Percentiles rank a stretch among this genome's conserved stretches.
Conservation (phyloP, 1,140 invertebrate species). For the Nomia melanderi region DNA sequence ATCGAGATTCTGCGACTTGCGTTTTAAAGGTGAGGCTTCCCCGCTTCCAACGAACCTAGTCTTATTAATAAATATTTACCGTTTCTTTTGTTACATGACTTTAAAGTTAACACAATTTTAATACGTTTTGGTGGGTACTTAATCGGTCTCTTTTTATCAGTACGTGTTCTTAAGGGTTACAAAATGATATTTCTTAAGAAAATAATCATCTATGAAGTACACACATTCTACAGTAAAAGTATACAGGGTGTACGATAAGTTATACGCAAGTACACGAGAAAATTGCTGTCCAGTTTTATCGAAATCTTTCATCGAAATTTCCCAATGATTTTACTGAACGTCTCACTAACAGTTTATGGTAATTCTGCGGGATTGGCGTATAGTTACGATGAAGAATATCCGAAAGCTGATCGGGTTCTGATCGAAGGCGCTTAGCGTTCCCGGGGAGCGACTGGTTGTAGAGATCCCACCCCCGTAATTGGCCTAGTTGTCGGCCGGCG, state of each 20-base stretch:
- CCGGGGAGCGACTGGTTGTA: neutral
- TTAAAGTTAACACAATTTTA: neutral
- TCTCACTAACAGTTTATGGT: no score
- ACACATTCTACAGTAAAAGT: no score
- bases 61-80: neutral
- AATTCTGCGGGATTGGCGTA: no score
- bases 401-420: neutral
- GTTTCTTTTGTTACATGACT: neutral
- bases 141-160: fast-evolving
- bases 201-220: no score
- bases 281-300: no score
- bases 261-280: no score
- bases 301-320: no score
- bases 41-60: neutral
- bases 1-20: neutral
- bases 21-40: neutral
- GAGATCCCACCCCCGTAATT: conserved; percentile 3
- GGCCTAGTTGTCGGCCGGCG: conserved; percentile 2
- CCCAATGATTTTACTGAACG: no score
- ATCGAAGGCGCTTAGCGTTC: neutral
- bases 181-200: no score
- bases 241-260: no score
- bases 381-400: no score
- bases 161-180: neutral
- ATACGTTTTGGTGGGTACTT: neutral